These are phyloP conservation scores for Typhlomys cinereus DNA, from an alignment of 2,113 vertebrate species.

Conservation along the genomic window DNA sequence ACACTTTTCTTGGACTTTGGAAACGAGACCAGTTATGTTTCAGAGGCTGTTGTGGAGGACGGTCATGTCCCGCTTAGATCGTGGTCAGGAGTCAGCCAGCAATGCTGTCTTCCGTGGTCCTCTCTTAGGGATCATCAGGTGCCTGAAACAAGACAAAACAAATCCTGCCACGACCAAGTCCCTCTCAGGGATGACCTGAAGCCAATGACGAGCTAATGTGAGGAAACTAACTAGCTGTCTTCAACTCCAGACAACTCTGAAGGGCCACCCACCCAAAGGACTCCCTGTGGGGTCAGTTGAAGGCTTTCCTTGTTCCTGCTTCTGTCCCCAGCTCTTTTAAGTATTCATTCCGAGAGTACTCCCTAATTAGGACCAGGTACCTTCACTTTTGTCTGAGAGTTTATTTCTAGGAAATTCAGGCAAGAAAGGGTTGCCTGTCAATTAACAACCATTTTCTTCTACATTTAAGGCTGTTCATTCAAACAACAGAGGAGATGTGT, in stretches of 20 bases:
- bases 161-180: background rate
- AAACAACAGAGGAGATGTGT: background rate
- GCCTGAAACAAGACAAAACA: background rate
- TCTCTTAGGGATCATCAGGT: background rate
- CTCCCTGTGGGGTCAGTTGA: no score
- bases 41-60: background rate
- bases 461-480: background rate
- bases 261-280: background rate
- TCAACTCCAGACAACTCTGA: background rate
- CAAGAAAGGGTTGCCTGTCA: background rate
- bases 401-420: background rate
- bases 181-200: background rate
- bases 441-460: background rate
- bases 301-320: background rate
- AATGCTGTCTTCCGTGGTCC: no score
- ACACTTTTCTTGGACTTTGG: background rate
- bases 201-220: background rate
- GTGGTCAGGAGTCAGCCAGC: no score
- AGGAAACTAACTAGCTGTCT: background rate
- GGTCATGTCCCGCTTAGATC: background rate
- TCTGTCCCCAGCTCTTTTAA: background rate
- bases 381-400: background rate
- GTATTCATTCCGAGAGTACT: background rate
- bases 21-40: background rate
- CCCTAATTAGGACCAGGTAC: background rate